These are phyloP conservation scores for Alitta virens DNA, from an alignment of 2,888 invertebrate species.

Conservation along the genomic window DNA sequence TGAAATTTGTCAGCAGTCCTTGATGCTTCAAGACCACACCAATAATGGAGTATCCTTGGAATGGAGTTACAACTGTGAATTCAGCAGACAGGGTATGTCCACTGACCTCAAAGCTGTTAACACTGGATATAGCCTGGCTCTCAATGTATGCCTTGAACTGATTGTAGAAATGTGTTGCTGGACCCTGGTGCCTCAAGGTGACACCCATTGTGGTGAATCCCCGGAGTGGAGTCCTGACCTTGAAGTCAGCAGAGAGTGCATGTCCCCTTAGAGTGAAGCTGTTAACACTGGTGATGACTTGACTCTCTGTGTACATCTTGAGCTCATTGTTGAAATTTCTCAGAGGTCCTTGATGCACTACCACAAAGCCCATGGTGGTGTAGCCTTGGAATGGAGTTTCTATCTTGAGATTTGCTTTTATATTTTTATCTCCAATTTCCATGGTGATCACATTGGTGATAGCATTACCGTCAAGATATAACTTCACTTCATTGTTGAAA, in stretches of 20 bases:
- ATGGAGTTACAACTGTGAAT: background rate
- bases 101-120: background rate
- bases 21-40: background rate
- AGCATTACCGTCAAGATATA: background rate
- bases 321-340: conserved; percentile 17
- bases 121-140: background rate
- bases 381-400: background rate
- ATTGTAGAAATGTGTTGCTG: background rate
- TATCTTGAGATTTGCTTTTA: background rate
- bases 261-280: background rate
- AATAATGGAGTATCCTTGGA: background rate
- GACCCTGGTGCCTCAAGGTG: background rate
- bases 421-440: background rate
- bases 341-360: conserved; percentile 17
- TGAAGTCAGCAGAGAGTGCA: background rate
- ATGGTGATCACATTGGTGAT: background rate
- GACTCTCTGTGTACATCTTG: background rate
- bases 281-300: background rate
- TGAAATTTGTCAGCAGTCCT: background rate
- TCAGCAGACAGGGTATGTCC: background rate
- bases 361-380: background rate
- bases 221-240: background rate
- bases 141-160: background rate
- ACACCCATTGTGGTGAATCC: background rate
- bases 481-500: background rate